Percentiles rank a stretch among this genome's conserved stretches.
Evolutionary conservation across 2,888 invertebrate genomes (phyloP).

Genomic region (Dichetophora obliterata): DNA sequence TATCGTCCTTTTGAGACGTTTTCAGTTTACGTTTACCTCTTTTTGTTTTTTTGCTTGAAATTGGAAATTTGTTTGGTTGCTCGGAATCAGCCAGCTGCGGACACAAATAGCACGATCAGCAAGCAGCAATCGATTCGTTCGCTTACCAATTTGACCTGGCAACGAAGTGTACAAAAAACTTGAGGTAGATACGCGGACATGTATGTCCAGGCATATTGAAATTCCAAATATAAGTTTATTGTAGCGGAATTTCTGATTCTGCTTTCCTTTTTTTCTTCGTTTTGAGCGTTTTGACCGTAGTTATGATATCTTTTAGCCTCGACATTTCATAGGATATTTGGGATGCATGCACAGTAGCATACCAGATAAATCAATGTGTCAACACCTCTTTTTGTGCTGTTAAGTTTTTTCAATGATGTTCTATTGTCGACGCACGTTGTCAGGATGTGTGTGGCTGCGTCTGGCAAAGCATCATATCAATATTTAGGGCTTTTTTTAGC

Average conservation of each 20-base stretch:
- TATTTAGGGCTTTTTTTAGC: not conserved
- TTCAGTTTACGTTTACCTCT: not conserved
- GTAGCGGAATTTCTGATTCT: constrained; percentile 41
- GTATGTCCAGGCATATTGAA: constrained; percentile 45
- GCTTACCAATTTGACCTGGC: not conserved
- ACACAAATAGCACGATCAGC: constrained; percentile 28
- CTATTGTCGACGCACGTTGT: constrained; percentile 60
- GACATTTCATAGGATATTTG: constrained; percentile 22
- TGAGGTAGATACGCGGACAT: not conserved
- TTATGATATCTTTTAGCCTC: constrained; percentile 55
- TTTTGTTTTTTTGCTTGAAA: not conserved
- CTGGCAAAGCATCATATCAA: not conserved
- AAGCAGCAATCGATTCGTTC: not conserved
- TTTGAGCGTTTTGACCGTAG: constrained; percentile 52
- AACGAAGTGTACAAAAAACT: not conserved
- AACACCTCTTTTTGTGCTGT: constrained; percentile 70
- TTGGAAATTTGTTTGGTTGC: not conserved
- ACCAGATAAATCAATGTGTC: constrained; percentile 70
- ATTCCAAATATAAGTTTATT: constrained; percentile 53
- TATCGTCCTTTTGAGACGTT: constrained; percentile 14
- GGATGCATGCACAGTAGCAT: constrained; percentile 60
- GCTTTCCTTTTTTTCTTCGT: constrained; percentile 18
- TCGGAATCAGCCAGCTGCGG: constrained; percentile 30
- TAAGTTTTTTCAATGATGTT: constrained; percentile 68
- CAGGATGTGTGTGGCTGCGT: constrained; percentile 29